These are phyloP conservation scores for Lacerta bilineata DNA, from an alignment of 2,797 vertebrate genomes.

Conservation along the genomic window DNA sequence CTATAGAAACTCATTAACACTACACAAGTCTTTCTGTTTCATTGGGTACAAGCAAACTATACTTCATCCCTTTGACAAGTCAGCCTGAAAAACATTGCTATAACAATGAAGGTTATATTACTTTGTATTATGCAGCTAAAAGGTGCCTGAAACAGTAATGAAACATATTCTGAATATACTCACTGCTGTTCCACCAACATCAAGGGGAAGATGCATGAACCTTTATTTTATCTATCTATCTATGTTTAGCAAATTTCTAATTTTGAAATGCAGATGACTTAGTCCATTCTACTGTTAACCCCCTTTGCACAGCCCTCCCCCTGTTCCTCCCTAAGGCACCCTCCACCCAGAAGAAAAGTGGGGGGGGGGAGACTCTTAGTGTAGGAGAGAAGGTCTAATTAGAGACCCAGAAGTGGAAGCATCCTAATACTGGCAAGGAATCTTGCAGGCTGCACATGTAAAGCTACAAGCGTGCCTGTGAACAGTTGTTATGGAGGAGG, in stretches of 20 bases:
- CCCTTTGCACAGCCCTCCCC: too few relatives aligned
- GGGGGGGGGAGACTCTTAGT: conserved; percentile 11
- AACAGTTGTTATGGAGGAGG: conserved; percentile 52
- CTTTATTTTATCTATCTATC: background rate
- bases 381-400: conserved; percentile 52
- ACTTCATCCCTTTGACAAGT: background rate
- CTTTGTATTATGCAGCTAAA: background rate
- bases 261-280: background rate
- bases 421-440: conserved; percentile 42
- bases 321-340: background rate
- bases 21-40: background rate
- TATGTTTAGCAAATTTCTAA: background rate
- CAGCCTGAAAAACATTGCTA: background rate
- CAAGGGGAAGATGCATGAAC: background rate
- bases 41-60: background rate
- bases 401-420: conserved; percentile 53
- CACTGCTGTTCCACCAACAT: background rate
- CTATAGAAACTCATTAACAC: background rate
- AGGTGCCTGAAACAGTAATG: background rate
- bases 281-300: too few relatives aligned
- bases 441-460: conserved; percentile 42
- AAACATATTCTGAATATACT: background rate
- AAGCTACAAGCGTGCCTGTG: conserved; percentile 61
- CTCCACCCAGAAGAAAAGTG: conserved; percentile 41
- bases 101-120: background rate